Base-by-base conservation (phyloP, 2,888 invertebrate genomes). In the Andrena bicolor region DNA sequence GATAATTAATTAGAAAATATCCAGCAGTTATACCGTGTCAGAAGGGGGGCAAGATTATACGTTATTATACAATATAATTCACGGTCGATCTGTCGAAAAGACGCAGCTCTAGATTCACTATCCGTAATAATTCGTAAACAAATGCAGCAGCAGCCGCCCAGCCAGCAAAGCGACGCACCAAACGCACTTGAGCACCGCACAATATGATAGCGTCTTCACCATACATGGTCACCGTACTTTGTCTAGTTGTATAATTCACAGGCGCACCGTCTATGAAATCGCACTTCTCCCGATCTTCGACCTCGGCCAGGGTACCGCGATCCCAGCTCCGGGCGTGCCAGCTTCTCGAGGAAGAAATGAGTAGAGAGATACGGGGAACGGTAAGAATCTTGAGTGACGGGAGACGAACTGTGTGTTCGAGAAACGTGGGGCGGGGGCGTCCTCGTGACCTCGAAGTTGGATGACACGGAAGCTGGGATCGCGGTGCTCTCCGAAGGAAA, bases 141-240 rank as follows among this genome's bases (percentile, higher is more conserved):
- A 70, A 73, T 35, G 82, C 86, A 84, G 80, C 80, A 63, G 77
- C 82, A 75, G 86, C 60, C 83, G 77, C 82, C 83, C 87, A 87
- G 86, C 86, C 86, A 84, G 80, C 84, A 86, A 73, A 83, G 20
- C 73, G 82, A 71, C 80, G 76, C 88, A 88, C 88, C 88, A 87
- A 87, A 80, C 84, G 88, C 88, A 88, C 88, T 86, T 83, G 53
- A 87, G 88, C 88, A 88, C 87, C 81, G 88, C 88, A 88, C 88
- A 86, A 88, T 84, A 83, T 26, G 73, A 73, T 88, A 88, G 78
- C 32, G 78, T 84, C 82, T 60, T 84, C 77, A 81, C 78, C 48
- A 26, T 56, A 23, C 23, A 61, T 78, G 82, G 72, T 83, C 82
- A 82, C 68, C 74, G 84, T 86, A 81, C 69, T 82, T 75, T 83